Percentiles rank a stretch among this genome's conserved stretches.
phyloP scores from a whole-genome alignment of 2,888 invertebrate genomes.

The Cantharis lateralis region DNA sequence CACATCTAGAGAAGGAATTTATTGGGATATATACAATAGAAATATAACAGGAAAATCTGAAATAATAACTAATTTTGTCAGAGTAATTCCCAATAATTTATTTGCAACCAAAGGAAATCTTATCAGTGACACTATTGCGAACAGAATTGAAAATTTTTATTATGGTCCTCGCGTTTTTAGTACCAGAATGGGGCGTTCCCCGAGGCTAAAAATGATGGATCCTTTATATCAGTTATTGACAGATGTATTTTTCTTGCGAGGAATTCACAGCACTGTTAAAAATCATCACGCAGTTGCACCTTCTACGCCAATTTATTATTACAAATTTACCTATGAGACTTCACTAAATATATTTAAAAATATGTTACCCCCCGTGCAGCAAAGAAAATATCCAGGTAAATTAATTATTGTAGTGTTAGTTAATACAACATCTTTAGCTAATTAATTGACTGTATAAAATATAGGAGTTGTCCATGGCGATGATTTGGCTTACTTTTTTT shows the following conservation, averaged over 20 bases:
- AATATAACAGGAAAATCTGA: constrained; percentile 9
- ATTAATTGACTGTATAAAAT: too few species aligned
- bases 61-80: constrained; percentile 17
- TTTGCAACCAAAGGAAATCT: constrained; percentile 9
- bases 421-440: too few species aligned
- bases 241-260: constrained; percentile 30
- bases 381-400: constrained; percentile 19
- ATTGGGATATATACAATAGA: constrained; percentile 18
- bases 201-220: constrained; percentile 12
- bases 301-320: constrained; percentile 30
- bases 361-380: neutral
- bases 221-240: constrained; percentile 28
- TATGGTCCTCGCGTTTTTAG: constrained; percentile 11
- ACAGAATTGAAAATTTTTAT: constrained; percentile 21
- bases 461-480: constrained; percentile 31
- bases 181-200: constrained; percentile 9
- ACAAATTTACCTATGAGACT: constrained; percentile 32
- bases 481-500: constrained; percentile 34
- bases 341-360: constrained; percentile 31
- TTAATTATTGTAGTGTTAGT: too few species aligned
- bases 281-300: constrained; percentile 21
- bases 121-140: constrained; percentile 14
- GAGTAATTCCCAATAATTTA: constrained; percentile 19
- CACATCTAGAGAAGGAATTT: constrained; percentile 25
- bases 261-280: constrained; percentile 29